phyloP scores from a whole-genome alignment of 2,888 invertebrate species.

The Plagiodera versicolora region DNA sequence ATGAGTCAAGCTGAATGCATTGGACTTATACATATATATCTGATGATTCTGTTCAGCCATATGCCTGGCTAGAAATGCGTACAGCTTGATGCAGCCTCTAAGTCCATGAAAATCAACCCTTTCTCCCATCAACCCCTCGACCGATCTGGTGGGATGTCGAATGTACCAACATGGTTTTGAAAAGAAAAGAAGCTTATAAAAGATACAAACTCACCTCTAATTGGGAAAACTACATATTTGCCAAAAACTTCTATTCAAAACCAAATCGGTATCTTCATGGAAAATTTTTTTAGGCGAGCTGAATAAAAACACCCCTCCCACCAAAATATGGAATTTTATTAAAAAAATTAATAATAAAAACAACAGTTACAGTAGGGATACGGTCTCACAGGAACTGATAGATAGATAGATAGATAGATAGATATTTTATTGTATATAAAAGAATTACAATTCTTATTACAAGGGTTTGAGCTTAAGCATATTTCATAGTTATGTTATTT shows the following conservation, averaged over 20 bases:
- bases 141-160: slow-evolving; percentile 5
- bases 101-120: slow-evolving; percentile 1
- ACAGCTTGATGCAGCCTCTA: not conserved
- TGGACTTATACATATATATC: too few species aligned
- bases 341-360: not conserved
- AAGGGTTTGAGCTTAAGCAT: not conserved
- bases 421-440: not conserved
- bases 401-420: slow-evolving; percentile 1
- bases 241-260: slow-evolving; percentile 6
- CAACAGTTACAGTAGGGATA: not conserved
- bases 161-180: slow-evolving; percentile 3
- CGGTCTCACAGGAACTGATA: too few species aligned
- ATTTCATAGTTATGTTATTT: too few species aligned
- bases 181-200: not conserved
- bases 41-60: too few species aligned
- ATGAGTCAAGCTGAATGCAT: too few species aligned
- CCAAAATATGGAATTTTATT: not conserved
- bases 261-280: not conserved
- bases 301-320: not conserved
- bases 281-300: not conserved
- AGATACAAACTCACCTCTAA: not conserved
- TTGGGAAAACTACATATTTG: slow-evolving; percentile 7
- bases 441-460: not conserved
- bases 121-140: not conserved
- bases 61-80: too few species aligned